Evolutionary conservation across 2,888 invertebrate species (phyloP), one percentile per base, ranked within the genome.

Genomic region (Taenaris catops): DNA sequence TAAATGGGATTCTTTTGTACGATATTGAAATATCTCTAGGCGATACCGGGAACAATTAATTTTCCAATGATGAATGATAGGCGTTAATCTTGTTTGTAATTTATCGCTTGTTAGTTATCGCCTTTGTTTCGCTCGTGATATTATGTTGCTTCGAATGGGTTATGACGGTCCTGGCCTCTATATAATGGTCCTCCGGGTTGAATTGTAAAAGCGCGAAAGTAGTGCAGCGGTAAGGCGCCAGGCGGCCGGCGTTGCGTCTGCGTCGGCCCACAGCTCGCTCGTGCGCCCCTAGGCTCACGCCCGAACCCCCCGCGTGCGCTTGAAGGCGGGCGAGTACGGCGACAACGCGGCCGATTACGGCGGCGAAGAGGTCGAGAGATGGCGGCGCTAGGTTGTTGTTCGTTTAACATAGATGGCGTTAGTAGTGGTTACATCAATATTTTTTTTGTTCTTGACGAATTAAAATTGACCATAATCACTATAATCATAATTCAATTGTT

Each of bases 1-100:
- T 72, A 79, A 73, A 75, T 75, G 63, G 70, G 63, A 73, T 81
- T 78, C 74, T 78, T 80, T 78, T 63, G 60, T 69, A 58, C 64
- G 59, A 76, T 80, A 78, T 78, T 78, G 76, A 74, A 81, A 79
- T 80, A 75, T 75, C 76, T 76, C 55, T 54, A 65, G 73, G 75
- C 76, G 58, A 74, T 73, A 58, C 51, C 58, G 63, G 58, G 62
- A 63, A 59, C 58, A 51, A 51, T 81, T 78, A 78, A 79, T 80
- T 74, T 63, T 59, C 53, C 43, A 60, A 71, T 75, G 79, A 81
- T 74, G 66, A 71, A 81, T 76, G 63, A 63, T 48, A 48, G 54
- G 53, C 59, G 65, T 79, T 71, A 71, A 78, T 78, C 74, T 72
- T 61, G 58, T 71, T 64, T 52, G 61, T 73, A 70, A 76, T 79